Evolutionary conservation across 2,888 invertebrate species (phyloP).

Genomic region (Sialis lutaria): DNA sequence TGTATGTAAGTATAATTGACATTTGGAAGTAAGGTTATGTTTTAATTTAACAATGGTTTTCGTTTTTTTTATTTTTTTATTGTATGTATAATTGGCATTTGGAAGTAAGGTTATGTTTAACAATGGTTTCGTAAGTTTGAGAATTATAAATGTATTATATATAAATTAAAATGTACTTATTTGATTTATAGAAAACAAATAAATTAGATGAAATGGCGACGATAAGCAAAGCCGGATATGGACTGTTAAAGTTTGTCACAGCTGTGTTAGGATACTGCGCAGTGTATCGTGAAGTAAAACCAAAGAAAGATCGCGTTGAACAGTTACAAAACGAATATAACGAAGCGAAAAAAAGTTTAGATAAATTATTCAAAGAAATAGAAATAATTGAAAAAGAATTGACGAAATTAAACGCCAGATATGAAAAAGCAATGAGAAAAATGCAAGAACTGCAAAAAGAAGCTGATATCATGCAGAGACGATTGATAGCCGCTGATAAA

Average conservation of each 20-base stretch:
- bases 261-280: constrained; percentile 83
- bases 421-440: constrained; percentile 52
- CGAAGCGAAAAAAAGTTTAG: constrained; percentile 39
- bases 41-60: no score
- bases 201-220: constrained; percentile 68
- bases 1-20: not conserved
- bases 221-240: constrained; percentile 74
- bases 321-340: constrained; percentile 56
- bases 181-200: constrained; percentile 26
- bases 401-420: constrained; percentile 49
- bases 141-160: not conserved
- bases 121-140: not conserved
- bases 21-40: not conserved
- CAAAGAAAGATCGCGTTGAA: constrained; percentile 69
- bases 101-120: no score
- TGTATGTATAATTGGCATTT: no score
- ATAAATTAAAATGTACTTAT: constrained; percentile 1
- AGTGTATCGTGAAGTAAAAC: constrained; percentile 70
- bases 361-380: constrained; percentile 60
- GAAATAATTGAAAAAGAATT: constrained; percentile 51
- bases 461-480: constrained; percentile 62
- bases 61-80: no score
- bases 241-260: constrained; percentile 66
- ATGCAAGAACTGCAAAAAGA: constrained; percentile 59
- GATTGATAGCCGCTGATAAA: constrained; percentile 72